Evolutionary conservation across 2,888 invertebrate species (phyloP).

Genomic region (Acleris sparsana): DNA sequence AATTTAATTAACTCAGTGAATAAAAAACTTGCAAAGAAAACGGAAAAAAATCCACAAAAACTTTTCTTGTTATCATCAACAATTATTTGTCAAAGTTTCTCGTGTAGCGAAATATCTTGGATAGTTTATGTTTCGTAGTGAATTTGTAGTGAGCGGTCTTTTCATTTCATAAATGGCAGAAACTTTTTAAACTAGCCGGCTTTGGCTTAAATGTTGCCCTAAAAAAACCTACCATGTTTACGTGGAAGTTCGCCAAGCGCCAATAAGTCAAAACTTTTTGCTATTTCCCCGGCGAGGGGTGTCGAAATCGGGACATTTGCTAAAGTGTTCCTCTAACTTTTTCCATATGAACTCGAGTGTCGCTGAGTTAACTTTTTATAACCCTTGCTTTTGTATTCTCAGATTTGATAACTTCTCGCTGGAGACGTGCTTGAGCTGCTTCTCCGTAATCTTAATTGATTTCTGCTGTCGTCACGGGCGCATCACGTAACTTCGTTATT

Average conservation of each 20-base stretch:
- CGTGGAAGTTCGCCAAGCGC: conserved; percentile 52
- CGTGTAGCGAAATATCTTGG: conserved; percentile 3
- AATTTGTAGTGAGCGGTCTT: conserved; percentile 42
- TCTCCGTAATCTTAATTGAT: conserved; percentile 16
- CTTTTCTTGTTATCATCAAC: conserved; percentile 19
- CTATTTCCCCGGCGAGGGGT: conserved; percentile 60
- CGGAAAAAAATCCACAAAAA: not conserved
- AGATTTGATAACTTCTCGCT: conserved; percentile 57
- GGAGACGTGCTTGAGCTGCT: conserved; percentile 13
- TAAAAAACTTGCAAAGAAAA: not conserved
- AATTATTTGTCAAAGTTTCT: conserved; percentile 12
- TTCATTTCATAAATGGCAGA: conserved; percentile 56
- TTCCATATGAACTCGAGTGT: conserved; percentile 67
- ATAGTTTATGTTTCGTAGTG: conserved; percentile 3
- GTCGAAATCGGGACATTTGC: conserved; percentile 70
- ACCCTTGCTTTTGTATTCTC: conserved; percentile 55
- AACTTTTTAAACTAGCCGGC: conserved; percentile 52
- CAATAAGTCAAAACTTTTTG: conserved; percentile 72
- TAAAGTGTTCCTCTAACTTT: conserved; percentile 72
- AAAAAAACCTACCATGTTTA: conserved; percentile 75
- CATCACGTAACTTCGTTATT: conserved; percentile 2
- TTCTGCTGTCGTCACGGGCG: conserved; percentile 1
- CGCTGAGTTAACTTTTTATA: conserved; percentile 65
- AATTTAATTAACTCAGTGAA: not conserved
- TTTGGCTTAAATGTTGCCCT: conserved; percentile 60